These are phyloP conservation scores for Drymodes brunneopygia DNA, from an alignment of 2,113 vertebrate genomes.

Conservation along the genomic window DNA sequence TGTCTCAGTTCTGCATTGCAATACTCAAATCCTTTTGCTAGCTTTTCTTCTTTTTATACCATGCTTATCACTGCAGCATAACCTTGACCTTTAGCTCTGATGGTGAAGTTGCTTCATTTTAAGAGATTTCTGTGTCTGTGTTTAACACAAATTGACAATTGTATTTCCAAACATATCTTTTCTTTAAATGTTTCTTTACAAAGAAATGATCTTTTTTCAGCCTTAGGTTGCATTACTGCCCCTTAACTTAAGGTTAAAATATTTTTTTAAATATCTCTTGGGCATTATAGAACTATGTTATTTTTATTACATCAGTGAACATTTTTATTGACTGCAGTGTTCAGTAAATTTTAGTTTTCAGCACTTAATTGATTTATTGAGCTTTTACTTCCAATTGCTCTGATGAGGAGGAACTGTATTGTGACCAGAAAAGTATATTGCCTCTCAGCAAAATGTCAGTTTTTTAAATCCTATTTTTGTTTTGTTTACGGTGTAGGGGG, in stretches of 20 bases:
- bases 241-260: slow-evolving; percentile 36
- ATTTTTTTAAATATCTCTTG: slow-evolving; percentile 50
- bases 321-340: slow-evolving; percentile 66
- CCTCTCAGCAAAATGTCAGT: slow-evolving; percentile 30
- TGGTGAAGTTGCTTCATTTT: slow-evolving; percentile 51
- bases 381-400: slow-evolving; percentile 64
- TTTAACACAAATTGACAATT: slow-evolving; percentile 49
- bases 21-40: slow-evolving; percentile 53
- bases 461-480: neutral
- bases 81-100: slow-evolving; percentile 59
- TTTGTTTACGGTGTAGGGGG: neutral
- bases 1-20: slow-evolving; percentile 25
- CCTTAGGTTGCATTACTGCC: slow-evolving; percentile 7
- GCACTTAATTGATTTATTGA: slow-evolving; percentile 76
- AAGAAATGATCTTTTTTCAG: neutral
- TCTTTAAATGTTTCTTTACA: slow-evolving; percentile 41
- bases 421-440: slow-evolving; percentile 55
- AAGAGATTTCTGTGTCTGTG: neutral
- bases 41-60: slow-evolving; percentile 43
- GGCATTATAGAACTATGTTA: slow-evolving; percentile 38
- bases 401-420: slow-evolving; percentile 49
- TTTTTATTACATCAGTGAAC: slow-evolving; percentile 67
- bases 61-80: slow-evolving; percentile 41
- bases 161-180: slow-evolving; percentile 8
- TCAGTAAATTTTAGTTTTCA: slow-evolving; percentile 71